phyloP scores from a whole-genome alignment of 1,140 invertebrate genomes.

The Carposina sasakii region DNA sequence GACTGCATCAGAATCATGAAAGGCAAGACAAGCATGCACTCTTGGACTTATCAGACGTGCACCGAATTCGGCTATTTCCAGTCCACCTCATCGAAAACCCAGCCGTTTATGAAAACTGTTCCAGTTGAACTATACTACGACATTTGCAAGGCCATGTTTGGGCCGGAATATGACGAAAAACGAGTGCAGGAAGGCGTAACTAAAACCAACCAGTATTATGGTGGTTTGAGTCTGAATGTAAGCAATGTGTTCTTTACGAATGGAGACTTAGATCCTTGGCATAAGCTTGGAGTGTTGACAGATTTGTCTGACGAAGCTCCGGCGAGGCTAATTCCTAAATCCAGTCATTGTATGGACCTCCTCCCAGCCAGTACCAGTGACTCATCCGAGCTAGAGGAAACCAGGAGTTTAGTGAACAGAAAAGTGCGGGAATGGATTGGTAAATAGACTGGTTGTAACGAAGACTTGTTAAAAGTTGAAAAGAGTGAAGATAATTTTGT shows the following conservation, averaged over 20 bases:
- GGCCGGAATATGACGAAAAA: conserved; percentile 26
- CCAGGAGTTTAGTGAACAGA: neutral
- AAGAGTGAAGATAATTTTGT: too few relatives aligned
- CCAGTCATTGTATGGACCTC: conserved; percentile 3
- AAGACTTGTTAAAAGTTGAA: too few relatives aligned
- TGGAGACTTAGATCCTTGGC: conserved; percentile 75
- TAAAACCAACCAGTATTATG: conserved; percentile 74
- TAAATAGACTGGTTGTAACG: too few relatives aligned
- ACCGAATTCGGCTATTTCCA: conserved; percentile 86
- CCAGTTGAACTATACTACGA: conserved; percentile 36
- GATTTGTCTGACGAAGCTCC: conserved; percentile 1
- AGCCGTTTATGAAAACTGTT: conserved; percentile 77
- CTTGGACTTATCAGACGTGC: conserved; percentile 84
- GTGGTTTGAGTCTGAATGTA: conserved; percentile 63
- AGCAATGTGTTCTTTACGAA: conserved; percentile 74
- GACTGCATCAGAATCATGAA: neutral
- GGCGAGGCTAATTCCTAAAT: neutral
- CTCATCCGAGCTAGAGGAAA: too few relatives aligned
- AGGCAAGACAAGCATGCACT: neutral
- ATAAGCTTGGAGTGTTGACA: conserved; percentile 66
- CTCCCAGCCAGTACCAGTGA: neutral
- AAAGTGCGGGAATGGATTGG: neutral
- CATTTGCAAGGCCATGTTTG: conserved; percentile 5
- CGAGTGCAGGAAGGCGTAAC: conserved; percentile 51
- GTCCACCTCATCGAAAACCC: conserved; percentile 72